Percentiles rank a stretch among this genome's conserved stretches.
Evolutionary conservation across 2,888 invertebrate genomes (phyloP).

Genomic region (Cantharis flavilabris): DNA sequence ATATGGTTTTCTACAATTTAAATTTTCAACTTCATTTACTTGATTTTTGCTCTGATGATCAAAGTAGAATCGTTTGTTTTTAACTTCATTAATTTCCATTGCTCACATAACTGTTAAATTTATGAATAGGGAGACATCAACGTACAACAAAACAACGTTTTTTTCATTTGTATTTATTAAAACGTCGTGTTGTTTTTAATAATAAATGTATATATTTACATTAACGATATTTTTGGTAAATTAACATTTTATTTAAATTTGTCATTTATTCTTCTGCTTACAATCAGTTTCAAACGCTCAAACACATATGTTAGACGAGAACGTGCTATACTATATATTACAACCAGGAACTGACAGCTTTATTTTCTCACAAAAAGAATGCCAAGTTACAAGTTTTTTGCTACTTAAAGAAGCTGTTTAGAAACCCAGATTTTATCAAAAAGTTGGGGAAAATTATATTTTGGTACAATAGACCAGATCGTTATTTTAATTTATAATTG

Average conservation of each 20-base stretch:
- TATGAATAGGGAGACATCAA: neutral
- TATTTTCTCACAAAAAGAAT: slow-evolving; percentile 3
- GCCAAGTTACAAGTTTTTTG: slow-evolving; percentile 1
- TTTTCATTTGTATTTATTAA: neutral
- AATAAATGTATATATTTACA: neutral
- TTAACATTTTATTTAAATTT: neutral
- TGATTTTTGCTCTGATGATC: slow-evolving; percentile 17
- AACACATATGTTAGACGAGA: slow-evolving; percentile 1
- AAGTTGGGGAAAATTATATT: neutral
- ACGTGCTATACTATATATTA: slow-evolving; percentile 4
- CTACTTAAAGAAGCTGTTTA: slow-evolving; percentile 2
- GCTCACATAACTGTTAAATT: slow-evolving; percentile 12
- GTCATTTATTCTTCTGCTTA: neutral
- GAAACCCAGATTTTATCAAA: neutral
- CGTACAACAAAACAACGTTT: neutral
- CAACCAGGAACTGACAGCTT: slow-evolving; percentile 4
- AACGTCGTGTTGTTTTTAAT: neutral
- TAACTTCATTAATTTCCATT: slow-evolving; percentile 11
- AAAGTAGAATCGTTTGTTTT: slow-evolving; percentile 12
- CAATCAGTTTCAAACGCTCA: slow-evolving; percentile 3
- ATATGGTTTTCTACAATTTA: slow-evolving; percentile 15
- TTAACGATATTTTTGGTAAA: neutral
- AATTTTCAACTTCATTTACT: slow-evolving; percentile 15
- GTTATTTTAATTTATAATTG: neutral
- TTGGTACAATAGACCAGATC: neutral